Evolutionary conservation across 2,797 vertebrate genomes (phyloP).

Genomic region (Benthosema pterotum): DNA sequence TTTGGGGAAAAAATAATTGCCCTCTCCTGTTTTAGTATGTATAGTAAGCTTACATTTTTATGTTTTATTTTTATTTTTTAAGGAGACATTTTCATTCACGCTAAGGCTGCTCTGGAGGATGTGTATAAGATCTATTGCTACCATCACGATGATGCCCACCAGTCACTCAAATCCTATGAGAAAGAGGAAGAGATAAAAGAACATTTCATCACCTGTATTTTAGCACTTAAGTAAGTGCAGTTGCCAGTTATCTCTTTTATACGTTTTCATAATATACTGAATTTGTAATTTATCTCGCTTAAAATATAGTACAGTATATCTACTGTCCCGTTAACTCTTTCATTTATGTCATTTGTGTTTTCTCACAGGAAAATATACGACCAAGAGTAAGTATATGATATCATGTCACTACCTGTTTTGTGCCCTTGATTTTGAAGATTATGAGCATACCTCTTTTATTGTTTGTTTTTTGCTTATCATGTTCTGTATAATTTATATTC

Average conservation of each 20-base stretch:
- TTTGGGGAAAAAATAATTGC: too few relatives aligned
- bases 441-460: neutral
- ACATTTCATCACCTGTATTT: slow-evolving; percentile 87
- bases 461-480: neutral
- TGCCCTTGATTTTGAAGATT: too few relatives aligned
- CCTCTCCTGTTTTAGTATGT: too few relatives aligned
- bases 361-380: slow-evolving; percentile 91
- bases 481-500: slow-evolving; percentile 9
- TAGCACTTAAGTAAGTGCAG: slow-evolving; percentile 89
- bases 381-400: slow-evolving; percentile 87
- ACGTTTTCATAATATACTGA: neutral
- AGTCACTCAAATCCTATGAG: slow-evolving; percentile 89
- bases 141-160: slow-evolving; percentile 91
- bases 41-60: neutral
- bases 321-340: neutral
- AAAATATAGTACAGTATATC: neutral
- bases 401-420: slow-evolving; percentile 14
- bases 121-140: slow-evolving; percentile 98
- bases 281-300: neutral
- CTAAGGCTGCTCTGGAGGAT: slow-evolving; percentile 90
- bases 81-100: slow-evolving; percentile 94
- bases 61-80: neutral
- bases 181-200: slow-evolving; percentile 91
- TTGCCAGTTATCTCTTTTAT: slow-evolving; percentile 14
- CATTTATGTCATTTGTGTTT: slow-evolving; percentile 44